Percentiles rank a stretch among this genome's conserved stretches.
These are phyloP conservation scores for Myopa tessellatipennis DNA, from an alignment of 2,888 invertebrate genomes.

Conservation along the genomic window DNA sequence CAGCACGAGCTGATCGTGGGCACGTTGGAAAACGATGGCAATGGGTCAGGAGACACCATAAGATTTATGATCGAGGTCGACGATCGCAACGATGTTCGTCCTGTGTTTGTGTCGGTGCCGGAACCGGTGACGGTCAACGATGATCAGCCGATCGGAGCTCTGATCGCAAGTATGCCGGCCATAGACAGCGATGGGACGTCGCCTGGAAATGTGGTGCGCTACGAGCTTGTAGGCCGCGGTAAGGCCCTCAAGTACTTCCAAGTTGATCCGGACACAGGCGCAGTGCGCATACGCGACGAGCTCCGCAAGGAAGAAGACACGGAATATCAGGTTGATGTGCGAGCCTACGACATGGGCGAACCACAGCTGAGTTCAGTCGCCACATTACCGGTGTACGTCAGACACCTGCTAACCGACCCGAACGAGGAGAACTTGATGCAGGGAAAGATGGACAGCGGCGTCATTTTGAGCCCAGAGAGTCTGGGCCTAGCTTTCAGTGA, in stretches of 20 bases:
- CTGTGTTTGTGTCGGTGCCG: conserved; percentile 85
- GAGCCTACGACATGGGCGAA: conserved; percentile 87
- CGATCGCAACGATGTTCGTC: conserved; percentile 90
- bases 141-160: conserved; percentile 83
- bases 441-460: conserved; percentile 55
- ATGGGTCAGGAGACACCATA: conserved; percentile 78
- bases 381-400: conserved; percentile 84
- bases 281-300: conserved; percentile 83
- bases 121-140: conserved; percentile 87
- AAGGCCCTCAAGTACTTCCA: conserved; percentile 88
- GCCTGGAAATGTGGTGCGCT: conserved; percentile 83
- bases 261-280: conserved; percentile 86
- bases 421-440: conserved; percentile 68
- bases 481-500: conserved; percentile 87
- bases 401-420: conserved; percentile 80
- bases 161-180: conserved; percentile 82
- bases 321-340: conserved; percentile 88
- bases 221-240: conserved; percentile 84
- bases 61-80: conserved; percentile 70
- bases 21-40: conserved; percentile 83
- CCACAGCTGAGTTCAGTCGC: conserved; percentile 85
- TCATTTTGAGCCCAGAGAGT: conserved; percentile 62
- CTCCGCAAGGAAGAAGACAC: conserved; percentile 86
- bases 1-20: conserved; percentile 83
- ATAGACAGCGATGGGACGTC: conserved; percentile 86